Base-by-base conservation (phyloP, 2,797 vertebrate species). In the Toxotes lorentzi region DNA sequence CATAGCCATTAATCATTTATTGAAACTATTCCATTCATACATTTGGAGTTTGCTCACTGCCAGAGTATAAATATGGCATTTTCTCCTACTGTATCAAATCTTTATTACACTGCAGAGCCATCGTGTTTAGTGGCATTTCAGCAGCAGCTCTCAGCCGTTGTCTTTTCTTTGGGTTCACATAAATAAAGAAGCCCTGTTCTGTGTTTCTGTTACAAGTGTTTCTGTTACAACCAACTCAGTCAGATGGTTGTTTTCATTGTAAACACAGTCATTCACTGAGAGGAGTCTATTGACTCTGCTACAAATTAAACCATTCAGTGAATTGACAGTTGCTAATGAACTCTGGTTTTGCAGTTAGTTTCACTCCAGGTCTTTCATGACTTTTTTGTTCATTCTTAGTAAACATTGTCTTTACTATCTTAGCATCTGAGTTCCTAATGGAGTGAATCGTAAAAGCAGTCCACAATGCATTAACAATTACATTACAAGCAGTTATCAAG, bases 1-100 rank as follows among this genome's bases (percentile, higher is more conserved):
- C 70, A 69, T 23, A 5, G 43, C 2, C 45, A 64, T 73, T 12
- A 77, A 83, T 87, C 27, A 83, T 81, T 71, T 17, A 85, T 40
- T 59, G 35, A 56, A 58, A 67, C 27, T 71, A 41, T 13, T 57
- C 48, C 13, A 9, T 4, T n/a, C 50, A 32, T 57, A 32, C 27
- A n/a, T 38, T 74, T 63, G n/a, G 21, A 53, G 19, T 40, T 13
- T 8, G 16, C 5, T 43, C 53, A 7, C 17, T 21, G 13, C 47
- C 24, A 7, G 10, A 3, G 57, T 41, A 14, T 62, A 43, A 67
- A 71, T 56, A n/a, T 14, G 34, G 10, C 59, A 34, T 35, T 67
- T 69, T 62, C 13, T 41, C 3, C 19, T 30, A 1, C 7, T 64
- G 23, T 38, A 11, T 70, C 7, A 17, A 12, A 21, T 78, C 2